Percentiles rank a stretch among this genome's conserved stretches.
These are phyloP conservation scores for Perizoma affinitatum DNA, from an alignment of 2,888 invertebrate species.

Conservation along the genomic window DNA sequence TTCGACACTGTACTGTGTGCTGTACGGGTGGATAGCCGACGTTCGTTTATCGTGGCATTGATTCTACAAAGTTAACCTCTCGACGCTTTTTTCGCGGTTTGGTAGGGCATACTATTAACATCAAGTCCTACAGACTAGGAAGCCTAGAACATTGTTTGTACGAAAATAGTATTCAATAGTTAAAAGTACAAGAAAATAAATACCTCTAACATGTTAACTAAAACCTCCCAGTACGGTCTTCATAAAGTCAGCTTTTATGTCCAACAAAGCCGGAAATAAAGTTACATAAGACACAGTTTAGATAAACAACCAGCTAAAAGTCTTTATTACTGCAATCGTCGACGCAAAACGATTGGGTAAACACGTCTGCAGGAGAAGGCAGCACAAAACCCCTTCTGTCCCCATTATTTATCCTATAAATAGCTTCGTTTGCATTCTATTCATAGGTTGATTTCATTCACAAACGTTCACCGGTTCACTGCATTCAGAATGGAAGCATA, in stretches of 20 bases:
- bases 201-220: too few species aligned
- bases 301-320: slow-evolving; percentile 15
- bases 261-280: slow-evolving; percentile 10
- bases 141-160: too few species aligned
- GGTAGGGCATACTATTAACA: too few species aligned
- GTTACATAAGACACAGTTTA: slow-evolving; percentile 13
- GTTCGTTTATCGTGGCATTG: too few species aligned
- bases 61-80: too few species aligned
- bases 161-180: too few species aligned
- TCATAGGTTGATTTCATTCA: slow-evolving; percentile 18
- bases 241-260: not conserved
- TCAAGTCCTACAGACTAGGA: too few species aligned
- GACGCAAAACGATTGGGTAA: slow-evolving; percentile 10
- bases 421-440: slow-evolving; percentile 22
- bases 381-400: slow-evolving; percentile 4
- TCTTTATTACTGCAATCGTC: slow-evolving; percentile 15
- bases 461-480: slow-evolving; percentile 12
- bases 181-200: too few species aligned
- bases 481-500: slow-evolving; percentile 13
- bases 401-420: slow-evolving; percentile 15
- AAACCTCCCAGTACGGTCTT: not conserved
- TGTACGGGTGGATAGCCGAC: too few species aligned
- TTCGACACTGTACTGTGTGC: too few species aligned
- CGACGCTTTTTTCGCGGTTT: too few species aligned
- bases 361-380: slow-evolving; percentile 1